Conservation (phyloP, 2,888 invertebrate species). For the Toxonevra muliebris region DNA sequence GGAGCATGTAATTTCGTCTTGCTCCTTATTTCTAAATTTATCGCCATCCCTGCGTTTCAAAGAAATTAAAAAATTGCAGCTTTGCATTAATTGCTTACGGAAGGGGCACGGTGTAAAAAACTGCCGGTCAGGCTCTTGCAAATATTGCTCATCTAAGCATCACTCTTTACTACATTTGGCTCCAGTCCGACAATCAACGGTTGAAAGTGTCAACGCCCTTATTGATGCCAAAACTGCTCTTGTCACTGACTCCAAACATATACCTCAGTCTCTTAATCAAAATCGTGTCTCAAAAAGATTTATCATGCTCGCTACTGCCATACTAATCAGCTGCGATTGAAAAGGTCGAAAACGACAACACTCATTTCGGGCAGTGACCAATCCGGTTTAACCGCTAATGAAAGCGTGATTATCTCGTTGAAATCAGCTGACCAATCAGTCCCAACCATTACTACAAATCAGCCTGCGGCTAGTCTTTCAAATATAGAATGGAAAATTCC, state of each 20-base stretch:
- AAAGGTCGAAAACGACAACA: conserved; percentile 5
- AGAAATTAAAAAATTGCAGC: conserved; percentile 21
- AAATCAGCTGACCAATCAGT: no score
- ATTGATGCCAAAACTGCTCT: conserved; percentile 4
- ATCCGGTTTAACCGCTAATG: conserved; percentile 7
- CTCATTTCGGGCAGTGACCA: conserved; percentile 24
- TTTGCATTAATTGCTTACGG: no score
- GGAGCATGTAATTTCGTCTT: conserved; percentile 20
- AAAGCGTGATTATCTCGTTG: no score
- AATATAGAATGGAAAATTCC: no score
- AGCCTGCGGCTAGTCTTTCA: no score
- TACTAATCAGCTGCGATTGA: conserved; percentile 19
- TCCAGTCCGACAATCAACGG: not conserved
- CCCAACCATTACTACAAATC: no score
- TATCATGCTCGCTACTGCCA: conserved; percentile 21
- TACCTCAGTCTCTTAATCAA: not conserved
- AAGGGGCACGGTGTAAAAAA: conserved; percentile 14
- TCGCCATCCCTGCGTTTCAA: conserved; percentile 22
- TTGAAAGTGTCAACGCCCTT: not conserved
- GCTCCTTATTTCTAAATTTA: conserved; percentile 16
- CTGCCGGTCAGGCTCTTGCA: conserved; percentile 21
- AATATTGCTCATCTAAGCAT: conserved; percentile 18
- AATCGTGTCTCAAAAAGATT: conserved; percentile 1
- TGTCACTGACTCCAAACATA: conserved; percentile 5
- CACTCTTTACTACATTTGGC: conserved; percentile 16